phyloP scores from a whole-genome alignment of 2,113 vertebrate genomes.

The Microtus richardsoni region DNA sequence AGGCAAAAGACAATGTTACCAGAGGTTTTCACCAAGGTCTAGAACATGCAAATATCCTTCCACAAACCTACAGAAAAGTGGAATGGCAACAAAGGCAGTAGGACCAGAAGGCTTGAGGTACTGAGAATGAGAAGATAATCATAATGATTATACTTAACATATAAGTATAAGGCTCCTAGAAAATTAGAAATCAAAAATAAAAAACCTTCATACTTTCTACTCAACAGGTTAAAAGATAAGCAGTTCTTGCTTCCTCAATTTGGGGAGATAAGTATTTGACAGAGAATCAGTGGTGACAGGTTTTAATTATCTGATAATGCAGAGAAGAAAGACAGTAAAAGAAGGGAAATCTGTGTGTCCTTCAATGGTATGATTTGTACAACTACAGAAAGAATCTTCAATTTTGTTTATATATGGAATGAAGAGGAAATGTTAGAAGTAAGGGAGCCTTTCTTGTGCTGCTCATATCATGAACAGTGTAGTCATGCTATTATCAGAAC shows the following conservation, averaged over 20 bases:
- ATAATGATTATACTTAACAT: background rate
- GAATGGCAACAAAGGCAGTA: background rate
- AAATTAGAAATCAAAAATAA: slow-evolving; percentile 25
- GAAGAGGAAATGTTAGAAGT: slow-evolving; percentile 26
- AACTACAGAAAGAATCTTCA: slow-evolving; percentile 27
- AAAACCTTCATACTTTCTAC: background rate
- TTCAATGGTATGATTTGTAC: background rate
- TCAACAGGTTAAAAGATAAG: slow-evolving; percentile 3
- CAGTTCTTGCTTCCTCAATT: background rate
- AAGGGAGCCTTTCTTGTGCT: background rate
- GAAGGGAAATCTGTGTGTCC: background rate
- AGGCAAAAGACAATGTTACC: slow-evolving; percentile 22
- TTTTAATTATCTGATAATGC: background rate
- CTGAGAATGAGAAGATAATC: background rate
- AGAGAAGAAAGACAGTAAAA: background rate
- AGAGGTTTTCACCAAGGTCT: slow-evolving; percentile 25
- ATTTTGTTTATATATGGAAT: slow-evolving; percentile 29
- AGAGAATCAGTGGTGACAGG: background rate
- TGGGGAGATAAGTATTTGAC: background rate
- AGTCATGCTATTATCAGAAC: slow-evolving; percentile 11
- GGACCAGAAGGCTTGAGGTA: background rate
- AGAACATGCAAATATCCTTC: background rate
- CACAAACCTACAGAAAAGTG: background rate
- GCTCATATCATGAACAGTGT: slow-evolving; percentile 24
- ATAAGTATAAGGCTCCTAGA: background rate